These are phyloP conservation scores for Melanocharis versteri DNA, from an alignment of 2,113 vertebrate genomes.

Conservation along the genomic window DNA sequence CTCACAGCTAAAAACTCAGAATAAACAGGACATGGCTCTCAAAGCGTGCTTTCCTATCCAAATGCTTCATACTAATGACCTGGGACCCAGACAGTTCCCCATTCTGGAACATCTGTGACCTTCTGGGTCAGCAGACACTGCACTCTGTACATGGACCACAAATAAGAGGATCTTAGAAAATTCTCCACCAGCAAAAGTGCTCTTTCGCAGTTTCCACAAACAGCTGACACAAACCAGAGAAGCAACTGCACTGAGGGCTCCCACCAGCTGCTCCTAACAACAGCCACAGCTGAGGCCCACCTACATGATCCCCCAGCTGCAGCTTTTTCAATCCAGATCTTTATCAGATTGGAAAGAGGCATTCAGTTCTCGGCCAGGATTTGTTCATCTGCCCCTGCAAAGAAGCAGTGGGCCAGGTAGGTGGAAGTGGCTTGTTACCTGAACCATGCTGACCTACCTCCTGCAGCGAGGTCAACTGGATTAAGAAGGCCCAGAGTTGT, in stretches of 20 bases:
- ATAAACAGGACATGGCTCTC: background rate
- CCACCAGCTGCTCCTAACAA: background rate
- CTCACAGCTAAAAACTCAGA: background rate
- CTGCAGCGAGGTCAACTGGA: slow-evolving; percentile 82
- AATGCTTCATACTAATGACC: background rate
- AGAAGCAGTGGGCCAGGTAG: background rate
- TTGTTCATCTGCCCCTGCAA: background rate
- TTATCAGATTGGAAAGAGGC: background rate
- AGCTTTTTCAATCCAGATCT: background rate
- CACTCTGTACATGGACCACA: background rate
- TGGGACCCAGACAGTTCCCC: background rate
- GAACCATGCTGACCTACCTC: slow-evolving; percentile 70
- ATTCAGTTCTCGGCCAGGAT: background rate
- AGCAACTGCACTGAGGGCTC: background rate
- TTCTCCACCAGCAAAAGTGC: background rate
- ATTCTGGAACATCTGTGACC: background rate
- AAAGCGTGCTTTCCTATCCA: background rate
- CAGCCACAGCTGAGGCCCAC: background rate
- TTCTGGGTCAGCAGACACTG: background rate
- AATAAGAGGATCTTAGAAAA: background rate
- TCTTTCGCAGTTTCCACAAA: background rate
- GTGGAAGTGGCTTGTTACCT: background rate
- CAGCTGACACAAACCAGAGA: background rate
- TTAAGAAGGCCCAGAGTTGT: slow-evolving; percentile 91
- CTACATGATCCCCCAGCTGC: background rate